Evolutionary conservation across 2,797 vertebrate genomes (phyloP).

Genomic region (Mormyrops attenuatus): DNA sequence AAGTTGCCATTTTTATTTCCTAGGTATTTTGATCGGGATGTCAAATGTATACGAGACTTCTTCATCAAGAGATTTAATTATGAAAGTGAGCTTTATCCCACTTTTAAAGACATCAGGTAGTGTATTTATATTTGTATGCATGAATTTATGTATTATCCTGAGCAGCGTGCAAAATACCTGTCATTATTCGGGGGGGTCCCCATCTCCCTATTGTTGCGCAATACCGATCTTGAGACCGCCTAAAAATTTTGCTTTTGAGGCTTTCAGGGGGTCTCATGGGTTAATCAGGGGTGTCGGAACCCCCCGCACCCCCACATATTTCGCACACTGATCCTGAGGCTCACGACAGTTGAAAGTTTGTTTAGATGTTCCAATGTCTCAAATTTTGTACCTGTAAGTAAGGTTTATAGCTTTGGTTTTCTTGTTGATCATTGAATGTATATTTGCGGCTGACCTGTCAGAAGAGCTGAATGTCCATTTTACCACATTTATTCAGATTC

Average conservation of each 20-base stretch:
- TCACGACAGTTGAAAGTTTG: not conserved
- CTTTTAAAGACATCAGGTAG: conserved; percentile 84
- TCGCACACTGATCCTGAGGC: too few relatives aligned
- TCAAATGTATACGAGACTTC: conserved; percentile 88
- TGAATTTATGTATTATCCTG: not conserved
- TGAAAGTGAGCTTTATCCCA: conserved; percentile 89
- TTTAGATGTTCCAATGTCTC: not conserved
- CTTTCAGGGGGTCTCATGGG: too few relatives aligned
- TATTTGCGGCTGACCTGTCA: not conserved
- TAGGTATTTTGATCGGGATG: conserved; percentile 95
- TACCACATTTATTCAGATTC: not conserved
- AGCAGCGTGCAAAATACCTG: too few relatives aligned
- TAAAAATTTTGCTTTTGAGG: too few relatives aligned
- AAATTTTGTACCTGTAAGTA: not conserved
- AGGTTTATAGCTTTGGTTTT: not conserved
- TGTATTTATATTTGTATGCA: conserved; percentile 19
- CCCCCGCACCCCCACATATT: too few relatives aligned
- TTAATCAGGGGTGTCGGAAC: too few relatives aligned
- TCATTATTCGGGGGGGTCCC: too few relatives aligned
- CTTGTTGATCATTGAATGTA: not conserved
- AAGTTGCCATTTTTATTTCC: conserved; percentile 24
- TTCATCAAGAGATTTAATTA: conserved; percentile 82
- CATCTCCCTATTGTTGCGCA: too few relatives aligned
- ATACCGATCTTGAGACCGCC: too few relatives aligned
- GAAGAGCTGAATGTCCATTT: not conserved